Base-by-base conservation (phyloP, 2,113 vertebrate genomes). In the Burhinus bistriatus region DNA sequence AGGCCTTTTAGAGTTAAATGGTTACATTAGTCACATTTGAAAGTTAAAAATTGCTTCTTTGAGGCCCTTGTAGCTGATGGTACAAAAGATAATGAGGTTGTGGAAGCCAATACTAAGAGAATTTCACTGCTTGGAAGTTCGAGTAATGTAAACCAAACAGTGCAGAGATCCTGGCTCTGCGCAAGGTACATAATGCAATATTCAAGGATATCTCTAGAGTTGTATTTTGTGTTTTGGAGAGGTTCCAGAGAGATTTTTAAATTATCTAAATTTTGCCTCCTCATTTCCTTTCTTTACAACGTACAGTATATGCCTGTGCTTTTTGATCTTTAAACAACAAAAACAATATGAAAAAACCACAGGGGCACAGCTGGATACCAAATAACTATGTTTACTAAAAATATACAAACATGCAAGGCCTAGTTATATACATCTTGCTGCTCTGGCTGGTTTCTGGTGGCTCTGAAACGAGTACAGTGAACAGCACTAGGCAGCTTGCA, bases 231-330 rank as follows among this genome's bases (percentile, higher is more conserved):
- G 72, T 94, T 95, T 97, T 97, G 97, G 97, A 97, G n/a, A 78
- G 27, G 45, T 86, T 92, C 97, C 97, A 96, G 77, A 54, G 80
- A 96, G 86, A 95, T 95, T 98, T 98, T 97, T 93, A 94, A 96
- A 91, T 97, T 97, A 96, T 97, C 78, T 38, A 93, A 97, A 70
- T 96, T 97, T 96, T 96, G 86, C 87, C 91, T 97, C 92, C 94
- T 98, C 96, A 94, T 97, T 97, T 96, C 86, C 93, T 97, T 96
- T 96, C 86, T 97, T 96, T 97, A 93, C 88, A 94, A 93, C 93
- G 76, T 77, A 96, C 66, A 55, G 87, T 96, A 92, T 96, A 82
- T 76, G 87, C 69, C 44, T 84, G 57, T 65, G 80, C 87, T 93
- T 96, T 97, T 97, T 97, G 94, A 96, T 95, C 94, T 96, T 95